Conservation (phyloP, 1,140 invertebrate species). For the Akabosia matsudoensis region DNA sequence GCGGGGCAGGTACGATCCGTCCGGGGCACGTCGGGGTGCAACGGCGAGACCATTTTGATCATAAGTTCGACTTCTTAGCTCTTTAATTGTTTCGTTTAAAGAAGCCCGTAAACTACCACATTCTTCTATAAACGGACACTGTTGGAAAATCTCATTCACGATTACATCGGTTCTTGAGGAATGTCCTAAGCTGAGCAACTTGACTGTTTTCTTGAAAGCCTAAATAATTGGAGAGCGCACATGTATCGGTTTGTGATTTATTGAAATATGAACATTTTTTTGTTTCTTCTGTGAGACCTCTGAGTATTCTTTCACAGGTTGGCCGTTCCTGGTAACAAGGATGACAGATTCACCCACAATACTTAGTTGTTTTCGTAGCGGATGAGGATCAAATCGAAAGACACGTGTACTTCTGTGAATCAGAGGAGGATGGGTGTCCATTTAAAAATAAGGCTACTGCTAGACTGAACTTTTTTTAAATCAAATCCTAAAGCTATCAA, state of each 20-base stretch:
- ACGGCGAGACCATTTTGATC: slow-evolving; percentile 22
- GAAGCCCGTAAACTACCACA: background rate
- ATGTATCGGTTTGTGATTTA: background rate
- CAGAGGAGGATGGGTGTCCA: background rate
- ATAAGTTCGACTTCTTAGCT: slow-evolving; percentile 25
- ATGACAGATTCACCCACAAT: slow-evolving; percentile 24
- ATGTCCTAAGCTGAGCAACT: background rate
- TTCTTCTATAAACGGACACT: slow-evolving; percentile 29
- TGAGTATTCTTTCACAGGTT: slow-evolving; percentile 1
- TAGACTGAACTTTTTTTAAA: no score
- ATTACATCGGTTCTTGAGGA: background rate
- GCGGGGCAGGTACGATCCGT: slow-evolving; percentile 29
- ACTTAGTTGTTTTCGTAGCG: slow-evolving; percentile 12
- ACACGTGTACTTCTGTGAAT: background rate
- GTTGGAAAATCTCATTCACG: slow-evolving; percentile 17
- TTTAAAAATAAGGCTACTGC: no score
- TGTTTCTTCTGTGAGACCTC: background rate
- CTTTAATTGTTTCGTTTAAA: background rate
- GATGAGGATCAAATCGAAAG: slow-evolving; percentile 36
- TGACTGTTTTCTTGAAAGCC: background rate
- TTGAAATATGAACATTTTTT: background rate
- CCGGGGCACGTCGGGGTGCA: slow-evolving; percentile 4
- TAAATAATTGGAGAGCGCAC: background rate
- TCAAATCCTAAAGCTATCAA: no score
- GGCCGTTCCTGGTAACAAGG: background rate